These are phyloP conservation scores for Rhabdornis inornatus DNA, from an alignment of 2,113 vertebrate species.

Conservation along the genomic window DNA sequence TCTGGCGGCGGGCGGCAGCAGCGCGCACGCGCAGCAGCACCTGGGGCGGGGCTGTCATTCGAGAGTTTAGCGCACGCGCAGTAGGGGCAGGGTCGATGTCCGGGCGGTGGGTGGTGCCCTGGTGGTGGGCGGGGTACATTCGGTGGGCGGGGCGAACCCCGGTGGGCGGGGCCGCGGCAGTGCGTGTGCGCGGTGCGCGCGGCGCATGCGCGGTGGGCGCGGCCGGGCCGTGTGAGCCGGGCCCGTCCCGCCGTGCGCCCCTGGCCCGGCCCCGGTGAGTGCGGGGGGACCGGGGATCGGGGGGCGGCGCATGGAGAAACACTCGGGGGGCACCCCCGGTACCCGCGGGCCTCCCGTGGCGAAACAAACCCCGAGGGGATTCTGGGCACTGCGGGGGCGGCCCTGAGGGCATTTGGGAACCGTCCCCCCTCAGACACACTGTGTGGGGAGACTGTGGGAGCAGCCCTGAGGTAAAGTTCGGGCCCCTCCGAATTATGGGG, in stretches of 20 bases:
- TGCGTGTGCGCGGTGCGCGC: neutral
- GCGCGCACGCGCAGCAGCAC: neutral
- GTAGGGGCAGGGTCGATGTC: too few species aligned
- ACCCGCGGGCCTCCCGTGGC: neutral
- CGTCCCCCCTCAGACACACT: accelerated
- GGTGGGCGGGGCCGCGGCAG: neutral
- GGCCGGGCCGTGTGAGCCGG: neutral
- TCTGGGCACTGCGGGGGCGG: neutral
- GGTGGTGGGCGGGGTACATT: accelerated
- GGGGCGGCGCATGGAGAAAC: neutral
- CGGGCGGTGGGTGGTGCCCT: neutral
- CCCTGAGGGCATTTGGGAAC: neutral
- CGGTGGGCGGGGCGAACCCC: neutral
- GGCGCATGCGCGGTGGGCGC: neutral
- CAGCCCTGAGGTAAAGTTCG: neutral
- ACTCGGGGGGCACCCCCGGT: neutral
- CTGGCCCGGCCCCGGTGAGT: neutral
- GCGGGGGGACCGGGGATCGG: neutral
- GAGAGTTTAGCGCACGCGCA: neutral
- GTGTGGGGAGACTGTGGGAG: too few species aligned
- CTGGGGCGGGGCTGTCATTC: accelerated
- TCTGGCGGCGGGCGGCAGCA: neutral
- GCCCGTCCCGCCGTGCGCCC: neutral
- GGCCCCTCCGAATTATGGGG: accelerated
- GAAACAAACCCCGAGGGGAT: neutral